These are phyloP conservation scores for Chiloscyllium punctatum DNA, from an alignment of 2,797 vertebrate species.

Conservation along the genomic window DNA sequence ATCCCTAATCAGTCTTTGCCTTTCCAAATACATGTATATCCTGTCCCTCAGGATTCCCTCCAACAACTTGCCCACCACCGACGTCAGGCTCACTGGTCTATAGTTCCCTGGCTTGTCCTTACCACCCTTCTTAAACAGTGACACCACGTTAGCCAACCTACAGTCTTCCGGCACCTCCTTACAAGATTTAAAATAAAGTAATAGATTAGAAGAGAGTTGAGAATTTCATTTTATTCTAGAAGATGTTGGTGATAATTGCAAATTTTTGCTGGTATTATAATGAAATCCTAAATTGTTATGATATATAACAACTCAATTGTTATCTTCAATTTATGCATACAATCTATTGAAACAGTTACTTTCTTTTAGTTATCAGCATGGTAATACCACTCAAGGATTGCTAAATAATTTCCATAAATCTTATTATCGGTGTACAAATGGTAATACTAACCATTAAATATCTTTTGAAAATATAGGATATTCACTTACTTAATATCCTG, in stretches of 20 bases:
- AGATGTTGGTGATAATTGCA: background rate
- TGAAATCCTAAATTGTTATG: background rate
- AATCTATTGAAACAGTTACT: background rate
- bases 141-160: too few relatives aligned
- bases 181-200: too few relatives aligned
- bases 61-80: too few relatives aligned
- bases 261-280: background rate
- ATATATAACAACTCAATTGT: background rate
- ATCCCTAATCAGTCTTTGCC: too few relatives aligned
- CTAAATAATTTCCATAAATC: background rate
- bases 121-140: too few relatives aligned
- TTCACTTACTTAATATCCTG: slow-evolving; percentile 81
- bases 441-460: background rate
- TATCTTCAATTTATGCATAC: background rate
- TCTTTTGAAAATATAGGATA: background rate
- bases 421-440: background rate
- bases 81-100: too few relatives aligned
- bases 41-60: too few relatives aligned
- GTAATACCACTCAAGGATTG: background rate
- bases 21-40: too few relatives aligned
- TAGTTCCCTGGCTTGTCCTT: too few relatives aligned
- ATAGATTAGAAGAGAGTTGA: too few relatives aligned
- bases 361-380: background rate
- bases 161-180: too few relatives aligned
- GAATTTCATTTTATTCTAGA: too few relatives aligned